These are phyloP conservation scores for Montifringilla adamsi DNA, from an alignment of 2,113 vertebrate genomes.

Conservation along the genomic window DNA sequence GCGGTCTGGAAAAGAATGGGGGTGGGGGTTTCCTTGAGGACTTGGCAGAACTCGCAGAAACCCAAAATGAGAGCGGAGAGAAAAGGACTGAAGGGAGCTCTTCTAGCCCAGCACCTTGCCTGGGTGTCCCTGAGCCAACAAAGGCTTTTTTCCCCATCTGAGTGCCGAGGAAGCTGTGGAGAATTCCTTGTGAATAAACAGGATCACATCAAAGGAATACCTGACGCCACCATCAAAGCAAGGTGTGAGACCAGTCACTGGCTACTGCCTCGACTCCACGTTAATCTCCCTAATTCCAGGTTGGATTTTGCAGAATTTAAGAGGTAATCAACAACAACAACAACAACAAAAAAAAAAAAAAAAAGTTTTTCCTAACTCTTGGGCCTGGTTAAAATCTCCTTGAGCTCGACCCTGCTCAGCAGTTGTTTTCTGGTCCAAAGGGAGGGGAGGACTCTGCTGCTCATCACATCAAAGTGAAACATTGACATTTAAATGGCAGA, in stretches of 20 bases:
- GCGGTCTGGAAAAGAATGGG: background rate
- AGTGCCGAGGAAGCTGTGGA: background rate
- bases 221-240: slow-evolving; percentile 39
- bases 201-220: slow-evolving; percentile 37
- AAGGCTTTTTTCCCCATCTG: background rate
- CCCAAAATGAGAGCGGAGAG: background rate
- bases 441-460: background rate
- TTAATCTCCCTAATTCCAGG: background rate
- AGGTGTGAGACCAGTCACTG: background rate
- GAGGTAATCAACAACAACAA: background rate
- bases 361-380: background rate
- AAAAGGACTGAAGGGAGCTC: background rate
- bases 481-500: background rate
- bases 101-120: background rate
- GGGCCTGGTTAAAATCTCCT: background rate
- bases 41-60: background rate
- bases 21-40: background rate
- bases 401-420: accelerated
- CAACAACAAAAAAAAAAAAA: background rate
- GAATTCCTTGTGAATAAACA: background rate
- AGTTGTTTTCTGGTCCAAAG: background rate
- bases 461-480: background rate
- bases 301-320: background rate
- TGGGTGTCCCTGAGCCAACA: background rate
- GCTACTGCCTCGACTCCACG: background rate